Evolutionary conservation across 2,888 invertebrate genomes (phyloP), one percentile per base, ranked within the genome.

Genomic region (Drosophila pegasa): DNA sequence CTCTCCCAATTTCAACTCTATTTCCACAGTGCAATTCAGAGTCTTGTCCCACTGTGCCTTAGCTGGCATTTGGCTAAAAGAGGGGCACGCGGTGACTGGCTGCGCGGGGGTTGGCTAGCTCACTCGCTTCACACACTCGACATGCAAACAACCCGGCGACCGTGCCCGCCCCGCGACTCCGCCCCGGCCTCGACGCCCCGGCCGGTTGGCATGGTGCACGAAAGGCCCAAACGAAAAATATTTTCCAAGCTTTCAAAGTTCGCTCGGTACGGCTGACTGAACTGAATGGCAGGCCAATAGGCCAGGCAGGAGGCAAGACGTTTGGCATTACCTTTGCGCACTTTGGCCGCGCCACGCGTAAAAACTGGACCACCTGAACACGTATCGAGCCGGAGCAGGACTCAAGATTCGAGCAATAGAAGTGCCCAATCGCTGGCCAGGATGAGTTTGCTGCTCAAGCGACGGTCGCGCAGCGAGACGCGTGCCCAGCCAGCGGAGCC

Each of bases 201-300:
- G 40, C 22, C 51, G 69, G 90, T 90, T 90, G 90, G 91, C 91
- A 90, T 90, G 90, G 90, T 88, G 89, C 88, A 87, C 84, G 78
- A 77, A 84, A 74, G 63, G 67, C 63, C 90, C 87, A 90, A 90
- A 90, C 91, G 82, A 87, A 90, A 89, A 87, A 78, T 79, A 80
- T 75, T 74, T 70, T 85, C 62, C 71, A 66, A 48, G 62, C 54
- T 54, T 64, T 67, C 37, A 45, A 50, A 52, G 56, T 65, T 51
- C 51, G 47, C 29, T 33, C 25, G 60, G 6, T 10, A 25, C 25
- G 43, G 16, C 50, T 27, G 33, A 25, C 31, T 20, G 50, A n/a
- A n/a, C n/a, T n/a, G n/a, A n/a, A n/a, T 25, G 25, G 8, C 41
- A 57, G 43, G 57, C 40, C 45, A 51, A 45, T 31, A 18, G 52